Conservation (phyloP, 2,888 invertebrate species). For the Serripes groenlandicus region DNA sequence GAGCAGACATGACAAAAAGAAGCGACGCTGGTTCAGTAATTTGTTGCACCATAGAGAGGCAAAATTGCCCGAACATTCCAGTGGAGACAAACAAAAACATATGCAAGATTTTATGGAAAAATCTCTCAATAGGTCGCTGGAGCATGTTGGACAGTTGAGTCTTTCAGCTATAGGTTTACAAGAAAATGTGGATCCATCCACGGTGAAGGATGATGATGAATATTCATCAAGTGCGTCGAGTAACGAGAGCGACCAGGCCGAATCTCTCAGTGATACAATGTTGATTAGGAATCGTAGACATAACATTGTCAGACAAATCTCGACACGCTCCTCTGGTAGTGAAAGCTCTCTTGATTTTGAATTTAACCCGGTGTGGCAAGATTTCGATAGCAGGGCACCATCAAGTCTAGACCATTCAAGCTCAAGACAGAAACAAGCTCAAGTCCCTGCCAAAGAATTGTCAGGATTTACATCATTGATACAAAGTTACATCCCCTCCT, state of each 20-base stretch:
- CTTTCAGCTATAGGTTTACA: conserved; percentile 41
- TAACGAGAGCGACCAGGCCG: conserved; percentile 57
- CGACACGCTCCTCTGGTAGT: conserved; percentile 48
- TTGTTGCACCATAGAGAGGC: conserved; percentile 41
- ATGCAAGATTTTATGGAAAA: conserved; percentile 12
- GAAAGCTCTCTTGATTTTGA: conserved; percentile 54
- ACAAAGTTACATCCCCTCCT: conserved; percentile 53
- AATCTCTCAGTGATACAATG: conserved; percentile 11
- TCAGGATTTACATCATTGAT: conserved; percentile 40
- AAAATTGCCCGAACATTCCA: conserved; percentile 9
- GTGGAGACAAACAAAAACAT: neutral
- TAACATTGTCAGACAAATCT: conserved; percentile 21
- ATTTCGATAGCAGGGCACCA: conserved; percentile 10
- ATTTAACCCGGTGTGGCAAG: conserved; percentile 42
- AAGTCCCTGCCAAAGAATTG: conserved; percentile 15
- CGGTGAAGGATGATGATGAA: conserved; percentile 39
- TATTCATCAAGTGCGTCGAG: conserved; percentile 57
- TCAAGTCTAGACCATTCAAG: neutral
- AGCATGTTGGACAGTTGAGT: conserved; percentile 55
- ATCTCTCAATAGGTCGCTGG: conserved; percentile 49
- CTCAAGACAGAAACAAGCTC: conserved; percentile 1
- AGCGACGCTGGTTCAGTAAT: conserved; percentile 59
- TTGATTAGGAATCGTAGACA: conserved; percentile 2
- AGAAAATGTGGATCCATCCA: conserved; percentile 23
- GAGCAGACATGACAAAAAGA: conserved; percentile 71